These are phyloP conservation scores for Fratercula arctica DNA, from an alignment of 2,797 vertebrate species.

Conservation along the genomic window DNA sequence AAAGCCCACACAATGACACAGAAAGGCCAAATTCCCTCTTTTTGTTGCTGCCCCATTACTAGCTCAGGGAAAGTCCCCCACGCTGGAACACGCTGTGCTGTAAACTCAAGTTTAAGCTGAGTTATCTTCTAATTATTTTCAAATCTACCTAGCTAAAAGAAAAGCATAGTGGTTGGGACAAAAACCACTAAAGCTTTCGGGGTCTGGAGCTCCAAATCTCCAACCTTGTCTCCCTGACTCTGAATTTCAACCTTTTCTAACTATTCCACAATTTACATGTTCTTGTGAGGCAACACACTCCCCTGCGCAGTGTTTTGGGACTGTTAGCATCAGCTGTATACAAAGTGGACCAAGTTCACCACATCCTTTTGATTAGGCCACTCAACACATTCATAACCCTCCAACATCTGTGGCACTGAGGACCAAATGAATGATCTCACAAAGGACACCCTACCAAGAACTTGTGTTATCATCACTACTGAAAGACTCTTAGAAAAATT, in stretches of 20 bases:
- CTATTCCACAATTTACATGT: accelerated
- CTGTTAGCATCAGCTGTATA: background rate
- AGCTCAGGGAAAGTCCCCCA: background rate
- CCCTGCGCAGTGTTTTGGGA: background rate
- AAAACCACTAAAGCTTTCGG: background rate
- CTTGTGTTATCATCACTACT: background rate
- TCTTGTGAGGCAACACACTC: background rate
- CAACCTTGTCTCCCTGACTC: background rate
- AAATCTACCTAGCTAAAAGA: background rate
- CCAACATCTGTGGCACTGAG: background rate
- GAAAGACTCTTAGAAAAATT: background rate
- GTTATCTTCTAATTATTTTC: background rate
- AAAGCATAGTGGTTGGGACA: background rate
- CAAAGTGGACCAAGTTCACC: background rate
- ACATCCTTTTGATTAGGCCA: background rate
- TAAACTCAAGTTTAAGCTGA: background rate
- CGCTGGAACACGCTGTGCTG: background rate
- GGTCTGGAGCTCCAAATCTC: background rate
- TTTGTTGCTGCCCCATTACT: background rate
- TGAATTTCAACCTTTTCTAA: background rate
- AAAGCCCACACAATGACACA: background rate
- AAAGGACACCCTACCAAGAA: background rate
- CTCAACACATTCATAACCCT: background rate
- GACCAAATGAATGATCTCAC: background rate
- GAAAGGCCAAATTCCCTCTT: background rate